These are phyloP conservation scores for Marcusenius ussheri DNA, from an alignment of 2,113 vertebrate species.

Conservation along the genomic window DNA sequence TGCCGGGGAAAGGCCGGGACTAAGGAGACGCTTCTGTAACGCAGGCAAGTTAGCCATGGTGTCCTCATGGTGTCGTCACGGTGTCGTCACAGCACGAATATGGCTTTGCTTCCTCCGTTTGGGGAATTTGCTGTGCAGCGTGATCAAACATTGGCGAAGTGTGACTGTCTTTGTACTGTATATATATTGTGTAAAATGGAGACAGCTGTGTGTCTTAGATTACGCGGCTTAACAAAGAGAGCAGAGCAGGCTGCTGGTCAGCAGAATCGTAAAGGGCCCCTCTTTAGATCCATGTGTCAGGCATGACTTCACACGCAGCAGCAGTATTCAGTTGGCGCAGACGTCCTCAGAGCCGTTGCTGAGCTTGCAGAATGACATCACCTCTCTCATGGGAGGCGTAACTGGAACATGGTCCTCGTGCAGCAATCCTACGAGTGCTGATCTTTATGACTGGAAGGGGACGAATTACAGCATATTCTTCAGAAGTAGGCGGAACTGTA, in stretches of 20 bases:
- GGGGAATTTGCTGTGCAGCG: background rate
- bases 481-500: background rate
- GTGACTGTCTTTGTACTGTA: background rate
- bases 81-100: background rate
- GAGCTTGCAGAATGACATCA: background rate
- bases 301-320: background rate
- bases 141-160: background rate
- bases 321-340: background rate
- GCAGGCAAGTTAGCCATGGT: background rate
- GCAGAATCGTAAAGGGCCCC: background rate
- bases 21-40: background rate
- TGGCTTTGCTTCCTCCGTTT: background rate
- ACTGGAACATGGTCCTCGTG: background rate
- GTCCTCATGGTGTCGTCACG: background rate
- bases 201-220: background rate
- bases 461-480: background rate
- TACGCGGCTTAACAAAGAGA: background rate
- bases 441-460: background rate
- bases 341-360: background rate
- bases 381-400: background rate
- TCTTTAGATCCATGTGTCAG: background rate
- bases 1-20: background rate
- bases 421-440: background rate
- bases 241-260: background rate
- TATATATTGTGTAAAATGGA: background rate